Evolutionary conservation across 1,140 invertebrate species (phyloP).

Genomic region (Oryctes rhinoceros): DNA sequence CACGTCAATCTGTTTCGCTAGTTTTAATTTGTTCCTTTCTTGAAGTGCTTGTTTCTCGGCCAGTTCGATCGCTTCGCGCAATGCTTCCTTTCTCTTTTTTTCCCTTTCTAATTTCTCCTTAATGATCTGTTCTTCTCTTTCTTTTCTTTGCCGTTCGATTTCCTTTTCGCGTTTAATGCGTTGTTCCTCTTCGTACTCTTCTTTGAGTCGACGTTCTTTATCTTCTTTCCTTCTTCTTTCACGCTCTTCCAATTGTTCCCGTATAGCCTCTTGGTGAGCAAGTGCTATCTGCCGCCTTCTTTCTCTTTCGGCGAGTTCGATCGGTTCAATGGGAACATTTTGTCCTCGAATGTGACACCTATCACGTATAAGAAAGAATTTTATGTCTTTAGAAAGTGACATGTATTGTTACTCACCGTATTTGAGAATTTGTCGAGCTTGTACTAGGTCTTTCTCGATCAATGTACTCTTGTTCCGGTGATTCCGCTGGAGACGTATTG

Average conservation of each 20-base stretch:
- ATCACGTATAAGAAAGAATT: constrained; percentile 41
- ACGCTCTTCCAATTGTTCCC: constrained; percentile 75
- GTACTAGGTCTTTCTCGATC: constrained; percentile 55
- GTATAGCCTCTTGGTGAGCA: constrained; percentile 76
- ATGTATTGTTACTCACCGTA: constrained; percentile 47
- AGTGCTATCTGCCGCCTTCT: constrained; percentile 73
- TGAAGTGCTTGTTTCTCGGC: constrained; percentile 68
- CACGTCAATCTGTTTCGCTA: constrained; percentile 49
- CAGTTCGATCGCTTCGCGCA: constrained; percentile 69
- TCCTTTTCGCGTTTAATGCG: constrained; percentile 72
- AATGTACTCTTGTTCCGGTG: constrained; percentile 57
- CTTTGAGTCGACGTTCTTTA: constrained; percentile 66
- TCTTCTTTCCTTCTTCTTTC: constrained; percentile 72
- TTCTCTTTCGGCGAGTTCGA: constrained; percentile 73
- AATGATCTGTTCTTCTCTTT: constrained; percentile 66
- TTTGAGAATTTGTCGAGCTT: constrained; percentile 52
- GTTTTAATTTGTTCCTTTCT: constrained; percentile 65
- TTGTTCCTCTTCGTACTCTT: constrained; percentile 74
- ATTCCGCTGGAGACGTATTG: constrained; percentile 58
- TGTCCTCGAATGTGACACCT: constrained; percentile 70
- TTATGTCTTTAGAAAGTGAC: too few species aligned
- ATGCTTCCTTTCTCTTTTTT: constrained; percentile 66
- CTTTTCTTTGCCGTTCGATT: constrained; percentile 68
- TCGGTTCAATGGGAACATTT: constrained; percentile 74
- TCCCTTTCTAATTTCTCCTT: constrained; percentile 70